Conservation (phyloP, 2,888 invertebrate genomes). For the Lasioglossum vierecki region DNA sequence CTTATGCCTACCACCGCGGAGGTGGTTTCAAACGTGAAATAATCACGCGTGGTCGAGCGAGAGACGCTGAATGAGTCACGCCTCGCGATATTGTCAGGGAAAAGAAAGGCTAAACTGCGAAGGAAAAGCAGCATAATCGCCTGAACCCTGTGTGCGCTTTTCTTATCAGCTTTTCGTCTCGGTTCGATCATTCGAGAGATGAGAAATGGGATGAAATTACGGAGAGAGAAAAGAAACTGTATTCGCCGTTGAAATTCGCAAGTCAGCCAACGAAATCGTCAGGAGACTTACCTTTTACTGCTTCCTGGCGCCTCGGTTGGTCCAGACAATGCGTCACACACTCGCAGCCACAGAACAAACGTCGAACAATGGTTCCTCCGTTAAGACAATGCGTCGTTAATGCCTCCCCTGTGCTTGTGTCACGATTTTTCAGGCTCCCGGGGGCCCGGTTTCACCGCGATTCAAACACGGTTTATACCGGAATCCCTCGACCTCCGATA, state of each 20-base stretch:
- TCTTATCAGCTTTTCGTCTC: background rate
- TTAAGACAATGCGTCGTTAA: constrained; percentile 70
- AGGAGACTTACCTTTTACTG: constrained; percentile 36
- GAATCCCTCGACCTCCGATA: constrained; percentile 30
- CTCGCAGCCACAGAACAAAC: constrained; percentile 53
- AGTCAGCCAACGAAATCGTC: constrained; percentile 22
- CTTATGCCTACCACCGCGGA: constrained; percentile 65
- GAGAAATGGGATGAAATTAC: no score
- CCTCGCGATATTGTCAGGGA: constrained; percentile 56
- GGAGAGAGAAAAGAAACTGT: no score
- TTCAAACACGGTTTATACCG: constrained; percentile 37
- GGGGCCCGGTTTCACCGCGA: constrained; percentile 36
- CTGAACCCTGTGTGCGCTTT: background rate
- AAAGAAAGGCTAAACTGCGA: constrained; percentile 23
- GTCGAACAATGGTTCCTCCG: constrained; percentile 59
- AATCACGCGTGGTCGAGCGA: constrained; percentile 75
- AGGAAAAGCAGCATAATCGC: constrained; percentile 36
- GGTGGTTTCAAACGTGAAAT: constrained; percentile 74
- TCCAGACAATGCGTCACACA: constrained; percentile 57
- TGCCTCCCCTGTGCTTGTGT: constrained; percentile 50
- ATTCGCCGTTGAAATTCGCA: constrained; percentile 25
- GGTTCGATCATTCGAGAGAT: background rate
- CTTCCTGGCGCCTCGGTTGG: constrained; percentile 52
- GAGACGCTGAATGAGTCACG: constrained; percentile 72
- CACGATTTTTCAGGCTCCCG: constrained; percentile 55